Base-by-base conservation (phyloP, 2,797 vertebrate species). In the Microctenopoma stevenorrisi region DNA sequence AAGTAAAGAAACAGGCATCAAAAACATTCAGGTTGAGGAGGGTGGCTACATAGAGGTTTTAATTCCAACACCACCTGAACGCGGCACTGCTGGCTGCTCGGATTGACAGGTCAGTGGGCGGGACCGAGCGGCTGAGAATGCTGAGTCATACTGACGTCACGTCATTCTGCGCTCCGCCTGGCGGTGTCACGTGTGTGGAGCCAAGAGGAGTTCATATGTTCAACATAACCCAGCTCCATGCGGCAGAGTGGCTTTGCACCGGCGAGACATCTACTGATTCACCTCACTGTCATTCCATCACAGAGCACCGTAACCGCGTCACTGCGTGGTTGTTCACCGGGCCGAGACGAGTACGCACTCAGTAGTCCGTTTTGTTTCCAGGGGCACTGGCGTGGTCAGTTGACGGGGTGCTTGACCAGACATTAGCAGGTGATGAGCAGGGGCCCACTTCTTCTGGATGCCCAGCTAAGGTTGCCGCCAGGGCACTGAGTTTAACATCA, bases 121-220 rank as follows among this genome's bases (percentile, higher is more conserved):
- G 72, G 56, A 51, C 40, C 28, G 1, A 35, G 14, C 5, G 0
- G 7, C 6, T 4, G 62, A 72, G 51, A 87, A 4, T 81, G 94
- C 92, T 88, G 92, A 95, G 93, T 95, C 94, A 95, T 78, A 35
- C 58, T 91, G 89, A 91, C 86, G 90, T 73, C 22, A 28, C 4
- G 2, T 1, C 30, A 66, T n/a, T 3, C 56, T 46, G 25, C 28
- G 33, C 82, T 74, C 80, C 81, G 68, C 87, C 82, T 69, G 69
- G 58, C 47, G 33, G 3, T 14, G 47, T 91, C 91, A 94, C 91
- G 83, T 92, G 93, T 44, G 57, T 59, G 37, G 11, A 58, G 16
- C 2, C 38, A 58, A 81, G 78, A 79, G 74, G 74, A 56, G 60
- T 73, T 59, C 55, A 58, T 78, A 77, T 70, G 72, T 64, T 44